phyloP scores from a whole-genome alignment of 2,797 vertebrate species.

The Sylvilagus floridanus region DNA sequence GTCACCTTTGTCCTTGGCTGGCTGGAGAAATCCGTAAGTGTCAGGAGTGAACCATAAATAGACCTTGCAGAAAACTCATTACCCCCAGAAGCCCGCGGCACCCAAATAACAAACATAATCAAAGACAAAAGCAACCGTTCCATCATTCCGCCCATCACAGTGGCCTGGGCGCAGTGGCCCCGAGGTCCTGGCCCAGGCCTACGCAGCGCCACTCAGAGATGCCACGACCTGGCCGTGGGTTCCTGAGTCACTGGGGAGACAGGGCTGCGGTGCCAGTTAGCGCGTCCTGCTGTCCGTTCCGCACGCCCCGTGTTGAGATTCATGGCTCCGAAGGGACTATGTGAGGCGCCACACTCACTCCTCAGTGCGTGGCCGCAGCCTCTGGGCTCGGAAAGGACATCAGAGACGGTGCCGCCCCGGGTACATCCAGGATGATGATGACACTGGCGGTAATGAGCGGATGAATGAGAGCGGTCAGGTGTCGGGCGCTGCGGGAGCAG shows the following conservation, averaged over 20 bases:
- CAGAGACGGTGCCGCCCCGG: neutral
- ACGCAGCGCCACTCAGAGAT: neutral
- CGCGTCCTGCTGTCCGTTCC: fast-evolving
- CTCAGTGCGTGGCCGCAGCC: neutral
- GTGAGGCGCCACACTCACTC: neutral
- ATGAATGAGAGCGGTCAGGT: neutral
- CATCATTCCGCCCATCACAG: neutral
- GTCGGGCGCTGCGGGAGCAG: fast-evolving
- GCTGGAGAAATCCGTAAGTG: slow-evolving; percentile 65
- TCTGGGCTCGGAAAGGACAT: neutral
- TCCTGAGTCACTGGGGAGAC: neutral
- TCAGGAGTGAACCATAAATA: slow-evolving; percentile 64
- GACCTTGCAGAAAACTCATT: slow-evolving; percentile 55
- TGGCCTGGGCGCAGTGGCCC: neutral
- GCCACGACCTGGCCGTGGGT: fast-evolving
- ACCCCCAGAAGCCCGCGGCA: neutral
- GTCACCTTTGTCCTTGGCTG: slow-evolving; percentile 65
- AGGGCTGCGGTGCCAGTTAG: neutral
- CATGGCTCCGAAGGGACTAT: neutral
- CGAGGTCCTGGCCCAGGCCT: neutral
- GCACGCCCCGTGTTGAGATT: neutral
- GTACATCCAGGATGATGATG: neutral
- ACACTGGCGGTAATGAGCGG: too few species aligned
- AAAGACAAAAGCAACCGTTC: neutral
- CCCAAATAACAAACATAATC: neutral